A percentile compares a stretch with the other conserved stretches of the same genome.
Conservation (phyloP, 1,140 invertebrate species). For the Tetragnatha versicolor region DNA sequence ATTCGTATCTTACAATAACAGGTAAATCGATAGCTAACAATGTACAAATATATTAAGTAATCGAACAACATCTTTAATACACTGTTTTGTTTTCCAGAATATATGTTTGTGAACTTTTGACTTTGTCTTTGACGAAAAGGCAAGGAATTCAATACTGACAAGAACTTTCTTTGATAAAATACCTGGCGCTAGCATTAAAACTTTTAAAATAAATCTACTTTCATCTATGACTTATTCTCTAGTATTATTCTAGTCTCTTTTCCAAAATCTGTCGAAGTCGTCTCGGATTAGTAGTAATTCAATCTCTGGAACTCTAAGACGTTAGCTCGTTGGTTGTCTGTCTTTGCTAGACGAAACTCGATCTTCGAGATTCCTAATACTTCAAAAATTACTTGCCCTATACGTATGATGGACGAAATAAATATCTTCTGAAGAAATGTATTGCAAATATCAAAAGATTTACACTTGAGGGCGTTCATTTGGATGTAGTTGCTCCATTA, state of each 20-base stretch:
- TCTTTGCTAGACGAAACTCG: conserved; percentile 7
- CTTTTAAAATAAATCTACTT: conserved; percentile 41
- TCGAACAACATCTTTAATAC: conserved; percentile 42
- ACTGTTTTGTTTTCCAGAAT: conserved; percentile 54
- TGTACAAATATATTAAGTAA: conserved; percentile 49
- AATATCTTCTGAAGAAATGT: neutral
- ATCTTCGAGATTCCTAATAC: conserved; percentile 12
- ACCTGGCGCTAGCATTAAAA: conserved; percentile 4
- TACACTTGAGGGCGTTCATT: conserved; percentile 25
- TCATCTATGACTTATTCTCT: neutral
- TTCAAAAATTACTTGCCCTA: neutral
- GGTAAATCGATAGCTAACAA: conserved; percentile 25
- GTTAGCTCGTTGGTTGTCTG: neutral
- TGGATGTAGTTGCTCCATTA: conserved; percentile 46
- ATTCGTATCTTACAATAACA: conserved; percentile 1
- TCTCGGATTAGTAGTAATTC: neutral
- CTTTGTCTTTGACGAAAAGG: neutral
- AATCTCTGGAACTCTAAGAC: neutral
- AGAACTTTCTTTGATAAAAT: conserved; percentile 14
- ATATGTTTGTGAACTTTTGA: conserved; percentile 4
- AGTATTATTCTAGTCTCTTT: neutral
- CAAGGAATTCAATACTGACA: conserved; percentile 2
- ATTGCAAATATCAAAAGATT: neutral
- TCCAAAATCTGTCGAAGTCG: neutral
- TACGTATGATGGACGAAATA: conserved; percentile 23